Conservation (phyloP, 2,113 vertebrate genomes). For the Ceyx margarethae region DNA sequence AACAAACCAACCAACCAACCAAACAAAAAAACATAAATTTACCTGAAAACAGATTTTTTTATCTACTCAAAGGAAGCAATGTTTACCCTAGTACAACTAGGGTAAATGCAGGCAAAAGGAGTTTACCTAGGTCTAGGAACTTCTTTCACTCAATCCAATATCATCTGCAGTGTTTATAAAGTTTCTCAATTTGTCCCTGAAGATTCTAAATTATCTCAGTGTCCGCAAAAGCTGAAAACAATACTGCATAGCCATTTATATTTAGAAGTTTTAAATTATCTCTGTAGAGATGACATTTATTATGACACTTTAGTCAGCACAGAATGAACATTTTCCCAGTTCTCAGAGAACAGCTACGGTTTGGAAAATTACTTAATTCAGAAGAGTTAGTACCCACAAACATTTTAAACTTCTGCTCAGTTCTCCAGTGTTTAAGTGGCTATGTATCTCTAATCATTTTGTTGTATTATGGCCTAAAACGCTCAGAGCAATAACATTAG, state of each 20-base stretch:
- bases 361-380: neutral
- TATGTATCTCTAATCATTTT: neutral
- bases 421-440: neutral
- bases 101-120: neutral
- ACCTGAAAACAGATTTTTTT: neutral
- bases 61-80: neutral
- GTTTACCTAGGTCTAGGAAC: neutral
- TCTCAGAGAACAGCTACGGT: neutral
- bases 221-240: neutral
- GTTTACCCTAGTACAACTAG: neutral
- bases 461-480: neutral
- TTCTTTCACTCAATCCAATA: neutral
- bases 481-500: neutral
- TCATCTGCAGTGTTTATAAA: neutral
- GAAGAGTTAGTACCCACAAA: neutral
- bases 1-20: neutral
- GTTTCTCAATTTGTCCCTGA: neutral
- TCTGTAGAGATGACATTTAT: neutral
- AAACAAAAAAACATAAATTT: neutral
- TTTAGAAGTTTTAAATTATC: neutral
- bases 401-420: neutral
- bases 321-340: neutral
- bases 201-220: neutral
- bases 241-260: neutral
- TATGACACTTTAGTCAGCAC: neutral